phyloP scores from a whole-genome alignment of 30 jellyfish, hydroid and myxozoan species.

The Chrysaora quinquecirrha region DNA sequence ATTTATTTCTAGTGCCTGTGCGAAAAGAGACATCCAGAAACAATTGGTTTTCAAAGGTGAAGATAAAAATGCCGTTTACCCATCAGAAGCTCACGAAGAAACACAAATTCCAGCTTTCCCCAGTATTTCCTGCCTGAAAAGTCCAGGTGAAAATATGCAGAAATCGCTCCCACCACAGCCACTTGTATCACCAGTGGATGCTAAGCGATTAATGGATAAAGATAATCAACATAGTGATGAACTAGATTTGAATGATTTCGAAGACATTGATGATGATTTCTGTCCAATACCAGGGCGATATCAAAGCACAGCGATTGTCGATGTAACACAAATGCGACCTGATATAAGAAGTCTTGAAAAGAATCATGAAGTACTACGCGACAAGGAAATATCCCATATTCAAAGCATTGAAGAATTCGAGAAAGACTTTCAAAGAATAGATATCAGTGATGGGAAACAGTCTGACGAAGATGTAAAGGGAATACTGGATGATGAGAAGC shows the following conservation, averaged over 20 bases:
- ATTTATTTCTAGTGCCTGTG: too few species aligned
- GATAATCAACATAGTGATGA: too few species aligned
- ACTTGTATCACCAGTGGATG: too few species aligned
- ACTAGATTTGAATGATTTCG: background rate
- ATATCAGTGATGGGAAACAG: background rate
- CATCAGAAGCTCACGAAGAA: too few species aligned
- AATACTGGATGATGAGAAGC: background rate
- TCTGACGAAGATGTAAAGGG: background rate
- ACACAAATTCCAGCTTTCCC: too few species aligned
- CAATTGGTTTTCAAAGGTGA: too few species aligned
- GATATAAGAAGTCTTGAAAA: background rate
- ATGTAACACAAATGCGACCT: background rate
- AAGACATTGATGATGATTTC: background rate
- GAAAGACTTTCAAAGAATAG: background rate
- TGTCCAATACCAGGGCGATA: background rate
- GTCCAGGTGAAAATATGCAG: too few species aligned
- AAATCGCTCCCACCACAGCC: too few species aligned
- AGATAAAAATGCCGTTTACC: too few species aligned
- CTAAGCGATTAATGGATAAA: too few species aligned
- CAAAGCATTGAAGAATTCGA: background rate
- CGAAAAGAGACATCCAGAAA: too few species aligned
- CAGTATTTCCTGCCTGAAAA: too few species aligned
- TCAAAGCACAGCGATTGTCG: slow-evolving; percentile 8
- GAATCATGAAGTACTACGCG: background rate
- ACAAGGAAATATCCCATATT: background rate